Evolutionary conservation across 2,888 invertebrate genomes (phyloP).

Genomic region (Heliconius sara): DNA sequence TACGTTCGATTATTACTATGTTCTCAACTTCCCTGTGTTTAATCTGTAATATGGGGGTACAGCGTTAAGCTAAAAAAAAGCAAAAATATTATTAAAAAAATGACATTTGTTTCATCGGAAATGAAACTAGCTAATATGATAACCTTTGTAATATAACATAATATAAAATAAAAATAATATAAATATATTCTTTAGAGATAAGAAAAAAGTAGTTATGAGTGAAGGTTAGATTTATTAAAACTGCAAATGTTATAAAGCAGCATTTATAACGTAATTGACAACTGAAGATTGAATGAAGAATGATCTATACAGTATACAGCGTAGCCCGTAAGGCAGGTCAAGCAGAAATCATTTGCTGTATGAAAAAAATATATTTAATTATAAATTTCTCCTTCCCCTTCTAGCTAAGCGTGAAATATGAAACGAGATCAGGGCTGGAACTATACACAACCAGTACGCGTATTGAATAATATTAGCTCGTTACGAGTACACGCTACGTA

Average conservation of each 20-base stretch:
- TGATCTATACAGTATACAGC: not conserved
- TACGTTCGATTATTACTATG: no score
- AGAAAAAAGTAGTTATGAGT: not conserved
- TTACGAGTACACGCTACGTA: conserved; percentile 13
- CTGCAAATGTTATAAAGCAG: conserved; percentile 3
- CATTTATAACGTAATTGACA: conserved; percentile 10
- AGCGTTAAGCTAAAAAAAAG: no score
- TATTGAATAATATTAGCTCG: conserved; percentile 21
- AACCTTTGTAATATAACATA: not conserved
- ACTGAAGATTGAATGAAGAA: conserved; percentile 11
- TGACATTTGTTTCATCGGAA: no score
- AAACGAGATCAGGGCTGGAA: conserved; percentile 25
- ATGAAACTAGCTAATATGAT: not conserved
- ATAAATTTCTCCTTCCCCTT: conserved; percentile 26
- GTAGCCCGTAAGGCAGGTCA: conserved; percentile 13
- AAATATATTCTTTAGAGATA: not conserved
- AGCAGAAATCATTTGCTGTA: conserved; percentile 10
- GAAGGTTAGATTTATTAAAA: conserved; percentile 1
- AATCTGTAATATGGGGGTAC: no score
- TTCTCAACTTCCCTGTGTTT: no score
- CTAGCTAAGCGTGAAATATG: conserved; percentile 23
- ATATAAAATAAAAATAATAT: not conserved
- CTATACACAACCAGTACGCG: conserved; percentile 11
- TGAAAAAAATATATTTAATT: conserved; percentile 22
- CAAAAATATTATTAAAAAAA: no score